Conservation (phyloP, 1,140 invertebrate genomes). For the Drosophila auraria region DNA sequence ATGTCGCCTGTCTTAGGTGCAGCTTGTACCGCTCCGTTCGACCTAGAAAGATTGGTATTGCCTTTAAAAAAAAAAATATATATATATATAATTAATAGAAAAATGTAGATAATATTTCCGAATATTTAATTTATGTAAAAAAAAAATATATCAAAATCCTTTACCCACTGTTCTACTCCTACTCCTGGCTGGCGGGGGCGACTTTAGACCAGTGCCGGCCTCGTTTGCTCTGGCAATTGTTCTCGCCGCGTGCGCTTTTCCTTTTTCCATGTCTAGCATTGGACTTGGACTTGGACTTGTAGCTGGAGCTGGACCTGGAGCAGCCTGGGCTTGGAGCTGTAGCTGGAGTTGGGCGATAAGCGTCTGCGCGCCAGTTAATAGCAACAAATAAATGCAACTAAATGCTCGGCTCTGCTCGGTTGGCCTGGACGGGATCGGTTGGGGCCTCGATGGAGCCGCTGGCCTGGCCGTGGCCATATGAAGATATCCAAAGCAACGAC, state of each 20-base stretch:
- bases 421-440: constrained; percentile 14
- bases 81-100: too few species aligned
- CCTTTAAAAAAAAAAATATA: too few species aligned
- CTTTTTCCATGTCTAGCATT: constrained; percentile 70
- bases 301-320: constrained; percentile 6
- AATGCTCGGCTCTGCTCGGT: constrained; percentile 61
- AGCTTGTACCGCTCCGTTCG: too few species aligned
- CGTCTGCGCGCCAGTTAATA: constrained; percentile 84
- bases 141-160: too few species aligned
- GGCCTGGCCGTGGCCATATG: constrained; percentile 61
- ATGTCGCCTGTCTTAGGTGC: too few species aligned
- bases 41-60: too few species aligned
- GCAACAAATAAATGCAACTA: constrained; percentile 85
- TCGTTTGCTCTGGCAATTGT: constrained; percentile 74
- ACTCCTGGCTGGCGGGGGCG: constrained; percentile 42
- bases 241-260: constrained; percentile 77
- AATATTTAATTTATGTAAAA: neutral
- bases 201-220: constrained; percentile 22
- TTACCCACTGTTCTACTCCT: neutral
- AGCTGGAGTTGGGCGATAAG: constrained; percentile 65
- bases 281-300: constrained; percentile 34
- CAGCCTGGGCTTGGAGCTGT: constrained; percentile 4
- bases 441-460: constrained; percentile 21
- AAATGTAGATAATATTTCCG: too few species aligned
- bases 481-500: constrained; percentile 84